Evolutionary conservation across 2,888 invertebrate species (phyloP).

Genomic region (Oxycera nigricornis): DNA sequence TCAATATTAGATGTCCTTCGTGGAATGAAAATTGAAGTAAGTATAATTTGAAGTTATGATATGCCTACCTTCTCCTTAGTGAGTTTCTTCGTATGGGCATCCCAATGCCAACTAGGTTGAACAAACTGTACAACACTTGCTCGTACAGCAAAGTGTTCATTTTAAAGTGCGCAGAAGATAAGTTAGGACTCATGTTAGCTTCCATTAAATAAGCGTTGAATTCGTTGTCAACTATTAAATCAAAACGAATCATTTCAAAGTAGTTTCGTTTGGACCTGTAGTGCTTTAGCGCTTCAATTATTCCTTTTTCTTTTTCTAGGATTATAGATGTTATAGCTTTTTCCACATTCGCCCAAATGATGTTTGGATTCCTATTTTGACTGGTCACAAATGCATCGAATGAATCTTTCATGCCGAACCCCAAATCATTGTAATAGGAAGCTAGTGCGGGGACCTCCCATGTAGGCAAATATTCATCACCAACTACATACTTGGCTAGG

Average conservation of each 20-base stretch:
- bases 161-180: slow-evolving; percentile 92
- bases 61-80: slow-evolving; percentile 58
- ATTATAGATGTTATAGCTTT: slow-evolving; percentile 76
- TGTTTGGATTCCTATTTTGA: slow-evolving; percentile 72
- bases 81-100: slow-evolving; percentile 62
- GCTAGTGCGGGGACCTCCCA: slow-evolving; percentile 88
- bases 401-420: slow-evolving; percentile 84
- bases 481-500: slow-evolving; percentile 90
- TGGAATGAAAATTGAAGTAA: not conserved
- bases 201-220: slow-evolving; percentile 89
- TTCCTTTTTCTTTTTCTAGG: slow-evolving; percentile 74
- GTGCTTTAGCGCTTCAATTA: slow-evolving; percentile 67
- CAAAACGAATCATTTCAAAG: slow-evolving; percentile 95
- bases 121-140: slow-evolving; percentile 85
- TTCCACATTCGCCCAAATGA: slow-evolving; percentile 82
- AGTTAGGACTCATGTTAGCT: slow-evolving; percentile 98
- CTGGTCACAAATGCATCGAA: slow-evolving; percentile 78
- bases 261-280: slow-evolving; percentile 71
- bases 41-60: not conserved
- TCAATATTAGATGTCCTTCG: slow-evolving; percentile 63
- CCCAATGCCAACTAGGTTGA: slow-evolving; percentile 80
- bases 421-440: slow-evolving; percentile 73
- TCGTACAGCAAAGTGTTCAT: slow-evolving; percentile 89
- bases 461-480: slow-evolving; percentile 91
- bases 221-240: slow-evolving; percentile 88